Evolutionary conservation across 2,113 vertebrate genomes (phyloP).

Genomic region (Casuarius casuarius): DNA sequence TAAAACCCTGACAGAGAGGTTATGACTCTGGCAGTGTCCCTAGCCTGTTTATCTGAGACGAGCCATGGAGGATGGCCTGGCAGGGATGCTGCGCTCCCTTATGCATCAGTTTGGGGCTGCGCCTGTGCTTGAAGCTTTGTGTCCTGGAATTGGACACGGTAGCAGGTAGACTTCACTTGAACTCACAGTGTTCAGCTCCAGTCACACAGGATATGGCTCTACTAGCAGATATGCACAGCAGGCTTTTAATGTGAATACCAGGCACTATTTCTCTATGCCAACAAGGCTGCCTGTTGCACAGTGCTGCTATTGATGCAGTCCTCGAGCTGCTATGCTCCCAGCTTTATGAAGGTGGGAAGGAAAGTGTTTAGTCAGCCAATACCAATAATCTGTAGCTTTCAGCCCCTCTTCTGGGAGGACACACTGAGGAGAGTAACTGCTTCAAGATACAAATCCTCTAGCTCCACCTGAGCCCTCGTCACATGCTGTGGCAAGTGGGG

Average conservation of each 20-base stretch:
- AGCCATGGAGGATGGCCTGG: accelerated
- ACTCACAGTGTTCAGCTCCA: background rate
- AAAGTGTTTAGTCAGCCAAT: background rate
- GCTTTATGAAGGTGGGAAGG: background rate
- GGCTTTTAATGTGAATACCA: background rate
- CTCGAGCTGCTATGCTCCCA: no score
- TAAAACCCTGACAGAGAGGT: background rate
- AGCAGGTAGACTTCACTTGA: background rate
- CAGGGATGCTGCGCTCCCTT: accelerated
- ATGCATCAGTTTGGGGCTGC: background rate
- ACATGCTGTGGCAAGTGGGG: background rate
- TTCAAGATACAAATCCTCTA: background rate
- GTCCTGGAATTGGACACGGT: background rate
- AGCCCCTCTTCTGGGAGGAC: background rate
- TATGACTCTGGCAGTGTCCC: accelerated
- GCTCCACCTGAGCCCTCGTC: no score
- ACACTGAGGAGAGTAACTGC: background rate
- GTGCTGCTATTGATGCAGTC: background rate
- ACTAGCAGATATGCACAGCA: background rate
- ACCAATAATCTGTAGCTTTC: background rate
- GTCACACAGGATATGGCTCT: background rate
- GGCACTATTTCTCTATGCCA: background rate
- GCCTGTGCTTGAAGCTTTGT: background rate
- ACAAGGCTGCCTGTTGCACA: background rate
- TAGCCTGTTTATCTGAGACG: background rate